These are phyloP conservation scores for Stichopus horrens DNA, from an alignment of 53 echinoderm and acorn worm species.

Conservation along the genomic window DNA sequence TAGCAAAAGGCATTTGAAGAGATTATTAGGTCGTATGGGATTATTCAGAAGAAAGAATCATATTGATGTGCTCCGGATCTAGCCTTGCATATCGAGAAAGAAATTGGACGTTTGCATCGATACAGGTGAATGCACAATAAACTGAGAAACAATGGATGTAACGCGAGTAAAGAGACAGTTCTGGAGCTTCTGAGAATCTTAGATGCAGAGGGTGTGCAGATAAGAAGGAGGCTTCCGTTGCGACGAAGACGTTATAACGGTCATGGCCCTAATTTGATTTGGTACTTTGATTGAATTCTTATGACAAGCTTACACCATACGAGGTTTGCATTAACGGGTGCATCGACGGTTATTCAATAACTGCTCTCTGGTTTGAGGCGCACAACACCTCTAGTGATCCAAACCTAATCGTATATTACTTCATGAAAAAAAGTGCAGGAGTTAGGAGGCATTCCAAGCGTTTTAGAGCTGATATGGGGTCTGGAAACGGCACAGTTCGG, in stretches of 20 bases:
- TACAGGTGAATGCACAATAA: constrained; percentile 29
- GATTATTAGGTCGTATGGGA: no score
- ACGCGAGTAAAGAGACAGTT: constrained; percentile 22
- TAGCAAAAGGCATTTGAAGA: no score
- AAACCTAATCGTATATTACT: no score
- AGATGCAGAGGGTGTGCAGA: constrained; percentile 52
- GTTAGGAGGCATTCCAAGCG: constrained; percentile 35
- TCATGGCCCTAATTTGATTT: constrained; percentile 54
- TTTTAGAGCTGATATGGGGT: constrained; percentile 52
- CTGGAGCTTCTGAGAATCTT: constrained; percentile 4
- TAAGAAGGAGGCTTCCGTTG: constrained; percentile 36
- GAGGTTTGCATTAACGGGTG: not conserved
- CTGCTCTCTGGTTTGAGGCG: no score
- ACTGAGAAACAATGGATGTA: not conserved
- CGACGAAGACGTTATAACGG: constrained; percentile 39
- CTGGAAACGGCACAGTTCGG: constrained; percentile 32
- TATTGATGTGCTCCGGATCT: no score
- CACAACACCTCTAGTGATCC: no score
- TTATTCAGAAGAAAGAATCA: no score
- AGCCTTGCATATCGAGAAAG: no score
- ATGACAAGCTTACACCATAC: constrained; percentile 50
- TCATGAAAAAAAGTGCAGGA: no score
- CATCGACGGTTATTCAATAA: no score
- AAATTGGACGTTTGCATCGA: not conserved
- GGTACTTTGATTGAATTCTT: constrained; percentile 56